phyloP scores from a whole-genome alignment of 1,140 invertebrate species.

The Scaptodrosophila lebanonensis region DNA sequence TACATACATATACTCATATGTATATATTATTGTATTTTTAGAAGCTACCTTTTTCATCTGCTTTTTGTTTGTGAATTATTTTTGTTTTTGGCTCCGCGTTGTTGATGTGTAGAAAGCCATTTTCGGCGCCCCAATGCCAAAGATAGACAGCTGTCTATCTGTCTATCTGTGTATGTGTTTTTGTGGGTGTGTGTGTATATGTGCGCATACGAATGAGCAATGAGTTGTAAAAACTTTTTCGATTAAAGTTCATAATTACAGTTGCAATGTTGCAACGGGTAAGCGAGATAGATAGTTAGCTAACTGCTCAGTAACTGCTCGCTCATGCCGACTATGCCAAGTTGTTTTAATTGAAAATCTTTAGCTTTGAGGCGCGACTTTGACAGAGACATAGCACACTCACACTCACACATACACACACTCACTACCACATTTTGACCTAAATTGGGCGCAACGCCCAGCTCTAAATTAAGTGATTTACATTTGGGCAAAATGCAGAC shows the following conservation, averaged over 20 bases:
- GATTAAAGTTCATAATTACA: constrained; percentile 74
- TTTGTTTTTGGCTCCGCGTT: constrained; percentile 4
- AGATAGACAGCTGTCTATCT: constrained; percentile 55
- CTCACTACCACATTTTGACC: constrained; percentile 30
- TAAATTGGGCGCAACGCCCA: constrained; percentile 9
- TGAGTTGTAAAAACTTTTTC: constrained; percentile 68
- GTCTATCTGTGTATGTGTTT: constrained; percentile 1
- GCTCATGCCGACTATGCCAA: constrained; percentile 62
- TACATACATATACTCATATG: too few species aligned
- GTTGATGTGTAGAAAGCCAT: constrained; percentile 20
- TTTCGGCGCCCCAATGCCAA: constrained; percentile 19
- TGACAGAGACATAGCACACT: constrained; percentile 17
- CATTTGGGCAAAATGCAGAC: constrained; percentile 25
- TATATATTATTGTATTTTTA: too few species aligned
- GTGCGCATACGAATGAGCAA: constrained; percentile 50
- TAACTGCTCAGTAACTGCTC: constrained; percentile 22
- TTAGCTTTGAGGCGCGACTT: constrained; percentile 43
- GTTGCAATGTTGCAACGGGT: constrained; percentile 41
- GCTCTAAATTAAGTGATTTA: constrained; percentile 46
- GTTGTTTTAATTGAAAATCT: constrained; percentile 73
- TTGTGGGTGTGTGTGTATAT: constrained; percentile 9
- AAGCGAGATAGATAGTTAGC: constrained; percentile 6
- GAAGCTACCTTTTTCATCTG: too few species aligned
- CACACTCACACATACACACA: background rate
- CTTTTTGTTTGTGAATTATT: background rate